Conservation (phyloP, 2,797 vertebrate species). For the Pantherophis alleghaniensis region DNA sequence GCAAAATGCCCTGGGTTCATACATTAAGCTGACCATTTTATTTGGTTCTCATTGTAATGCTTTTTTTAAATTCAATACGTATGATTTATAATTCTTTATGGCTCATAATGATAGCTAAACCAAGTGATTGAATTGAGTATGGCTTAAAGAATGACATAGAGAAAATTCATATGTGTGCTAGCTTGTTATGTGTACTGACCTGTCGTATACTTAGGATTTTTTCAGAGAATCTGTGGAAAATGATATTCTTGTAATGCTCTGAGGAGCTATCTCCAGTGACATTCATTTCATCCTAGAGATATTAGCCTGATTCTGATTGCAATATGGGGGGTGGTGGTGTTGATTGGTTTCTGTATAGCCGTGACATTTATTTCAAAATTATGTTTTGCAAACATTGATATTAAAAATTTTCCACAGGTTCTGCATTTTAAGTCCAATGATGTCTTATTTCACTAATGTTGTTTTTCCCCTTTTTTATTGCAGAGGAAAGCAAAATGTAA, state of each 20-base stretch:
- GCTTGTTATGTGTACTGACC: not conserved
- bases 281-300: not conserved
- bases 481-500: not conserved
- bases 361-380: not conserved
- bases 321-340: not conserved
- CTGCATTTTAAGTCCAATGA: not conserved
- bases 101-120: not conserved
- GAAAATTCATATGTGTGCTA: not conserved
- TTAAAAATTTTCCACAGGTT: not conserved
- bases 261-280: not conserved
- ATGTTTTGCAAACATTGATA: not conserved
- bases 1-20: not conserved
- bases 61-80: not conserved
- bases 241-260: not conserved
- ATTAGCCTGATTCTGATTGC: not conserved
- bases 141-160: not conserved
- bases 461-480: not conserved
- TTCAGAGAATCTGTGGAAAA: not conserved
- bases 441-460: not conserved
- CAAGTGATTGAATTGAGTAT: not conserved
- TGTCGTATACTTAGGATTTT: not conserved
- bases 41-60: not conserved
- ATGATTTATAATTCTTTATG: not conserved
- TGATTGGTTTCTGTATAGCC: not conserved
- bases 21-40: not conserved